Base-by-base conservation (phyloP, 1,140 invertebrate species). In the Coenobita brevimanus region DNA sequence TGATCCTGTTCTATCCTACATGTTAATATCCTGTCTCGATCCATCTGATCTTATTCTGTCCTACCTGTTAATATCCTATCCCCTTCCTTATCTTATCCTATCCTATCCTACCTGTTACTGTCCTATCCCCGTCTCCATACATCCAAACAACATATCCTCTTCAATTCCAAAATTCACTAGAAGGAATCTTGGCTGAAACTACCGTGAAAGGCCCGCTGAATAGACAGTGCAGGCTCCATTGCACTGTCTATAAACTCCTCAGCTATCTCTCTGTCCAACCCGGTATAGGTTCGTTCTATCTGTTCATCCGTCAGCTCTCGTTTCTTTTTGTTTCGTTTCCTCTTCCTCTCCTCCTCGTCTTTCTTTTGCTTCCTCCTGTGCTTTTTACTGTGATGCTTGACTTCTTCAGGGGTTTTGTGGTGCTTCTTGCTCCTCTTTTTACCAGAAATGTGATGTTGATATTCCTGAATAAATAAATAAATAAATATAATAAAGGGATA, bases 221-320 rank as follows among this genome's bases (percentile, higher is more conserved):
- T 80, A 15, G 85, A 87, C 8, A 87, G 24, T 0, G 75, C 93
- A 0, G 93, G 92, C 81, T 93, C 93, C 94, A 94, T 94, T 0
- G 94, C 93, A 15, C 94, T 94, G 6, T 93, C 93, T 80, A 95
- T 95, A 92, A 95, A 95, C 91, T 95, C 94, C 91, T 95, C 95
- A 6, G 95, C 95, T 85, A 95, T 94, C n/a, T 93, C 93, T 76
- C 94, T 93, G 91, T 95, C 94, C 46, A 95, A 91, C n/a, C 94
- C 94, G 0, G 94, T 95, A 92, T 95, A 95, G 0, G 94, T 95
- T 73, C 93, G 92, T 69, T 93, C 93, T n/a, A 95, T 93, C 71
- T 92, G 90, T 64, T 91, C 91, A 24, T 92, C 91, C 1, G 91
- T 92, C 46, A 89, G 54, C 27, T 87, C 89, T n/a, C 78, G 82